Base-by-base conservation (phyloP, 2,113 vertebrate genomes). In the Lutjanus erythropterus region DNA sequence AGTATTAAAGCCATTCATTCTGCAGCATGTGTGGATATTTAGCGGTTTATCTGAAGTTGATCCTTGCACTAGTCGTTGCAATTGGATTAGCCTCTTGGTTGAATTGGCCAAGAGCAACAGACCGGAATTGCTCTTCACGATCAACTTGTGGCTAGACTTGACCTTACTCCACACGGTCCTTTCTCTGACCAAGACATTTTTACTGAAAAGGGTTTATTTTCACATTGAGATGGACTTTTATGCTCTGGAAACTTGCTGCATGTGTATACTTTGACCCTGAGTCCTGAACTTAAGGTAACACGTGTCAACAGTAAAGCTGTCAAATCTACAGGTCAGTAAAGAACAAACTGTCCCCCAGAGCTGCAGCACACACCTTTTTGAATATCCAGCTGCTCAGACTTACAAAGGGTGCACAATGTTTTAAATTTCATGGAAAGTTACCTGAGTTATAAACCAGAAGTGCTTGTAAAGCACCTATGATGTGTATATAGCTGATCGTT, bases 21-120 rank as follows among this genome's bases (percentile, higher is more conserved):
- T 9, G 47, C 37, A 83, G 47, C 60, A 23, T 65, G 59, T 50
- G 50, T 76, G 35, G 50, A 56, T 18, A 3, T 64, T 29, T 42
- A 53, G 62, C 23, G 23, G 71, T 56, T 69, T 81, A 69, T 67
- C 59, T 56, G 35, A 8, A 58, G 39, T 4, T 84, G 53, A 86
- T 76, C 81, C 81, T 50, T 19, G 47, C 25, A 2, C 27, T 16
- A 49, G 33, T 39, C 65, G 0, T 19, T 67, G 21, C 21, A 67
- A 74, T 71, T 76, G 84, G 86, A 90, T 89, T 84, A 87, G 39
- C 21, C 19, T 42, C 25, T 35, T 55, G 66, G 6, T 35, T 62
- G 8, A 75, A 49, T 56, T 14, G 21, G 3, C 25, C 21, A 21
- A 46, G 7, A 77, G 25, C 14, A 58, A 2, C 41, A 55, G 31